Conservation (phyloP, 2,113 vertebrate genomes). For the Zonotrichia leucophrys region DNA sequence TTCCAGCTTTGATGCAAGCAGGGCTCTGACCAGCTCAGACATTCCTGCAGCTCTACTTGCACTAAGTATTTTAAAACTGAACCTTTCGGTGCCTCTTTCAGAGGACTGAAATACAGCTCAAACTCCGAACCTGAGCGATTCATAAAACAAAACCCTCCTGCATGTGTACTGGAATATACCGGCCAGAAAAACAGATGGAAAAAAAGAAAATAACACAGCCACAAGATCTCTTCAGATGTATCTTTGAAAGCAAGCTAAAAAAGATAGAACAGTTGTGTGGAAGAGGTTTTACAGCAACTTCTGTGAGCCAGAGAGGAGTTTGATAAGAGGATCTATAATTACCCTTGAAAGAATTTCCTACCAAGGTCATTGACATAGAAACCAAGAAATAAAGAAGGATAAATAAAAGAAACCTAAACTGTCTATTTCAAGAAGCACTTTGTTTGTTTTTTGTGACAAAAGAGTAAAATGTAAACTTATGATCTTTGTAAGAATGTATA, state of each 20-base stretch:
- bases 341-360: not conserved
- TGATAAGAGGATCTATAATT: not conserved
- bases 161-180: fast-evolving
- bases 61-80: not conserved
- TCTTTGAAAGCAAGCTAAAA: not conserved
- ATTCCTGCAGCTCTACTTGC: not conserved
- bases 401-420: not conserved
- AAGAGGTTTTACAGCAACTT: not conserved
- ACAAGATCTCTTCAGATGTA: not conserved
- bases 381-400: not conserved
- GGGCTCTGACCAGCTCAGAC: not conserved
- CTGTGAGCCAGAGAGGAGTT: not conserved
- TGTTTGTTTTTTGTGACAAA: not conserved
- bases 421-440: not conserved
- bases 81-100: not conserved
- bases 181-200: not conserved
- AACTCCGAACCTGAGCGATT: not conserved
- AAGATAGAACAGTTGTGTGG: not conserved
- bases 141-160: not conserved
- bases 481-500: not conserved
- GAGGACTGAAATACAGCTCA: not conserved
- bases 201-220: fast-evolving
- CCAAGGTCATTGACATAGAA: not conserved
- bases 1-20: not conserved
- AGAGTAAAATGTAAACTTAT: not conserved